Base-by-base conservation (phyloP, 2,797 vertebrate species). In the Tarsius wallacei region DNA sequence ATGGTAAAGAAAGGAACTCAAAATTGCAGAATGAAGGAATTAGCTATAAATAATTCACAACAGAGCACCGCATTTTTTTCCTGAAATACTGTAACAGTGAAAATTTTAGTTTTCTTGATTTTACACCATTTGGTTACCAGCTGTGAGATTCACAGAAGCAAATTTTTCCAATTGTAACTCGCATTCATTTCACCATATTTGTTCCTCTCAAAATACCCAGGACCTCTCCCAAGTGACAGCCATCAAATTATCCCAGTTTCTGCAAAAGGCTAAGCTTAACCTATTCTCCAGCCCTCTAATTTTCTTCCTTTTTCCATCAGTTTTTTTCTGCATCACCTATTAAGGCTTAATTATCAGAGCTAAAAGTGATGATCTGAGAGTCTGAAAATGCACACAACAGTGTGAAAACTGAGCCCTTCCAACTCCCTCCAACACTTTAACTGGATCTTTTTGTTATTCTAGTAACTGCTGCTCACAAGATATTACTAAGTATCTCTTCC, bases 181-280 rank as follows among this genome's bases (percentile, higher is more conserved):
- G 17, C 74, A 31, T n/a, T 51, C 51, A 87, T 55, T 57, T 70
- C 13, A 87, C 81, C 47, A 64, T 57, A 73, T 57, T 80, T 63
- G 26, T 71, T 90, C 64, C 82, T 95, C 33, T 70, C 66, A 70
- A 70, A 70, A 70, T 36, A 70, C n/a, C 66, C 17, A 11, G 17
- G 33, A 33, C n/a, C 64, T 95, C 88, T 86, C 53, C 57, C 64
- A 91, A 90, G 7, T 70, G 73, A 78, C 63, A 61, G n/a, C 78
- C 59, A 84, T 68, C 51, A 42, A 68, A 94, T 55, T 42, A 86
- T 33, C 26, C n/a, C 64, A 63, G 10, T n/a, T 28, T 71, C n/a
- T 71, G n/a, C 49, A 94, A 42, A 26, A 63, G 15, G 12, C 11
- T 55, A 68, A 85, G 42, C 71, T 71, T 86, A 80, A 80, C 7